Conservation (phyloP, 2,113 vertebrate species). For the Myrmecophaga tridactyla region DNA sequence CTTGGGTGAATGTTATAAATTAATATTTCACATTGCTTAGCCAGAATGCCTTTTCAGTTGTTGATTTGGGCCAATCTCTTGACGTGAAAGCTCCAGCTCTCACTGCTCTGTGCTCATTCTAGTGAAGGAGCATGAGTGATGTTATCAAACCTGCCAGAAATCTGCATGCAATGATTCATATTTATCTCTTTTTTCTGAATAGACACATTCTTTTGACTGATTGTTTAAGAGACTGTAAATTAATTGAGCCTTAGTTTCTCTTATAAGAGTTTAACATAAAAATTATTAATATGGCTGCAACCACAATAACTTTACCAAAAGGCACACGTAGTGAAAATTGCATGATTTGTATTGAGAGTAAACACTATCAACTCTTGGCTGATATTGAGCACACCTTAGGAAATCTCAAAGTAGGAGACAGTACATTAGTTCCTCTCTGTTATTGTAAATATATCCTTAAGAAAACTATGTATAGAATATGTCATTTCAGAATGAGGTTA, state of each 20-base stretch:
- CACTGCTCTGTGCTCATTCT: neutral
- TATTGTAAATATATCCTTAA: neutral
- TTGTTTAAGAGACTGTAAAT: neutral
- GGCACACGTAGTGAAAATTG: neutral
- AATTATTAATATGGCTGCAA: neutral
- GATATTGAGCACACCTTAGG: neutral
- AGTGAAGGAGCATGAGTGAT: neutral
- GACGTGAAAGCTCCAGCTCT: neutral
- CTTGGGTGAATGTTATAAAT: neutral
- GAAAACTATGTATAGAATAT: neutral
- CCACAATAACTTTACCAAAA: conserved; percentile 14
- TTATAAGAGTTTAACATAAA: neutral
- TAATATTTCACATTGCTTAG: neutral
- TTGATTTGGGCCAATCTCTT: neutral
- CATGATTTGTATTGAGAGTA: neutral
- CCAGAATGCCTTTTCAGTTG: neutral
- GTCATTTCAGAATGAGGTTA: neutral
- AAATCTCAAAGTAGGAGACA: conserved; percentile 4
- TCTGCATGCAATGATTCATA: neutral
- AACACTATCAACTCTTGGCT: neutral
- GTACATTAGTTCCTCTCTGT: neutral
- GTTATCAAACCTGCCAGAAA: neutral
- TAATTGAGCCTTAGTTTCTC: conserved; percentile 2
- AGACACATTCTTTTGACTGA: neutral
- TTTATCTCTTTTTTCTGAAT: conserved; percentile 16